These are phyloP conservation scores for Sciurus niger DNA, from an alignment of 2,113 vertebrate genomes.

Conservation along the genomic window DNA sequence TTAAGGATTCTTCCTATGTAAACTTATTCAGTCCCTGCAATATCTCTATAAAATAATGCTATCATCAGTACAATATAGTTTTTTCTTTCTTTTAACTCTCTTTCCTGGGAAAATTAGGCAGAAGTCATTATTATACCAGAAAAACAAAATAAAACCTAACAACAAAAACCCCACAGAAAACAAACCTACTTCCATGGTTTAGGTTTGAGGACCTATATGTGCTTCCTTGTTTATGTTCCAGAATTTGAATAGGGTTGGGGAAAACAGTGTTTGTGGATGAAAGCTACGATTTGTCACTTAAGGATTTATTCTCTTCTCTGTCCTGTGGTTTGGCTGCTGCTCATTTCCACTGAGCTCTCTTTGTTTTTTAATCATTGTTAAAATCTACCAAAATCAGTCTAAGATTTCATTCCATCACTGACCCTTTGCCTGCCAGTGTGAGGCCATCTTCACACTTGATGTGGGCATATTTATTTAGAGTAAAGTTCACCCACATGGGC, in stretches of 20 bases:
- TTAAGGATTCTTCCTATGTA: background rate
- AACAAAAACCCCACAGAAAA: background rate
- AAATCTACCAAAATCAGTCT: conserved; percentile 32
- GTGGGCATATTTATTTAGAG: background rate
- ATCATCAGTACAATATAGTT: background rate
- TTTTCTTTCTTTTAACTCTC: background rate
- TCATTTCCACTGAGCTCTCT: background rate
- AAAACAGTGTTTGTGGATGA: background rate
- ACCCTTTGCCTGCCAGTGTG: background rate
- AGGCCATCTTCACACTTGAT: background rate
- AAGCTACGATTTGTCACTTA: background rate
- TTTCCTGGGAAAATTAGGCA: background rate
- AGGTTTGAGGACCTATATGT: background rate
- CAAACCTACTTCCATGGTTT: background rate
- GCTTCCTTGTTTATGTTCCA: background rate
- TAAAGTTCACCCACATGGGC: background rate
- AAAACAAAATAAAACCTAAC: background rate
- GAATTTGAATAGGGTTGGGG: background rate
- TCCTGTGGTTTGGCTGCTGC: background rate
- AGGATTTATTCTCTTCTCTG: background rate
- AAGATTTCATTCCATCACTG: background rate
- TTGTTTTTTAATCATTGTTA: background rate
- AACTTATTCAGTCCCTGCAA: background rate
- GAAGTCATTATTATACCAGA: background rate
- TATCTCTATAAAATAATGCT: background rate